Conservation (phyloP, 1,140 invertebrate genomes). For the Drosophila santomea region DNA sequence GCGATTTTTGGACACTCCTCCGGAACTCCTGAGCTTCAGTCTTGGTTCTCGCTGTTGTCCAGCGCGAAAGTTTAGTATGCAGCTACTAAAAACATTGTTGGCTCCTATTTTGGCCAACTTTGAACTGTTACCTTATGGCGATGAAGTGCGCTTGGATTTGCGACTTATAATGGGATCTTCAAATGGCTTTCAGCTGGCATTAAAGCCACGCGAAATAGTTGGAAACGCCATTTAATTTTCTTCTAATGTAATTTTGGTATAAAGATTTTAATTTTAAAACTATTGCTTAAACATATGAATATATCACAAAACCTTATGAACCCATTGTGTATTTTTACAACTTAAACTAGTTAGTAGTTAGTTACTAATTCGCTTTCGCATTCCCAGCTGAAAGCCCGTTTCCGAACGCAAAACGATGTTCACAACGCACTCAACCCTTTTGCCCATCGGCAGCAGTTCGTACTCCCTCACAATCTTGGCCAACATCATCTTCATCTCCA, state of each 20-base stretch:
- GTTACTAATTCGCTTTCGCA: constrained; percentile 38
- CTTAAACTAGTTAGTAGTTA: not conserved
- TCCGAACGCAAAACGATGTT: constrained; percentile 71
- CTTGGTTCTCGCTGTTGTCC: constrained; percentile 64
- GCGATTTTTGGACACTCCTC: constrained; percentile 35
- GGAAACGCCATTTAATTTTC: too few species aligned
- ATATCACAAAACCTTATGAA: not conserved
- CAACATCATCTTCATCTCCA: constrained; percentile 80
- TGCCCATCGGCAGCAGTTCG: constrained; percentile 85
- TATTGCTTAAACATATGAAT: not conserved
- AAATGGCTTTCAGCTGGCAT: constrained; percentile 66
- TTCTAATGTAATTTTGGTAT: not conserved
- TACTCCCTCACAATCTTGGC: constrained; percentile 74
- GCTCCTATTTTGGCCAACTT: constrained; percentile 41
- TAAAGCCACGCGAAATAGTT: constrained; percentile 9
- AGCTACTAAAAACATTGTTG: constrained; percentile 41
- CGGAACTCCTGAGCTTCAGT: constrained; percentile 52
- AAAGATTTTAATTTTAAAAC: not conserved
- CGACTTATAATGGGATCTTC: constrained; percentile 41
- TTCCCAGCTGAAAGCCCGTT: constrained; percentile 68
- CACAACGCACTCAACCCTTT: constrained; percentile 46
- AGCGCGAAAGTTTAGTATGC: constrained; percentile 45
- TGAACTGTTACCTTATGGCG: constrained; percentile 58
- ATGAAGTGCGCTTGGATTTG: constrained; percentile 39
- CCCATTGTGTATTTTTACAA: not conserved